Evolutionary conservation across 2,888 invertebrate genomes (phyloP), one percentile per base, ranked within the genome.

Genomic region (Microctonus hyperodae): DNA sequence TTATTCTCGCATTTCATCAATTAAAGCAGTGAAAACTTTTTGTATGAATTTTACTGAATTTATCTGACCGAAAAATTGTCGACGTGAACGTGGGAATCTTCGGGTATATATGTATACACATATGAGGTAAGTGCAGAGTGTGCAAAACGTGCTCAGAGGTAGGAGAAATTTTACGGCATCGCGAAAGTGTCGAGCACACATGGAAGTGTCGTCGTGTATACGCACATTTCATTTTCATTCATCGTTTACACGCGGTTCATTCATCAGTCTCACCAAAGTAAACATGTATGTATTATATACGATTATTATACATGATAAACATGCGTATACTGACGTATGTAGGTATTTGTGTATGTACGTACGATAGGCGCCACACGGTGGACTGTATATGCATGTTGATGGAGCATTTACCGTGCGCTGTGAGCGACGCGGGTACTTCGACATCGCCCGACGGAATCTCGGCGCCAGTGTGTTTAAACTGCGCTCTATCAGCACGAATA

Each of bases 361-460:
- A 44, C 20, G 44, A 44, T 23, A 59, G 28, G 48, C 48, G 48
- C 59, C 44, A 48, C 20, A 20, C 48, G 37, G 22, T 51, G 22
- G 16, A 25, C 55, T 16, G 37, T n/a, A n/a, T n/a, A n/a, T n/a
- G n/a, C n/a, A n/a, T n/a, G n/a, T n/a, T n/a, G n/a, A n/a, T 63
- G 25, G 23, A n/a, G 28, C 53, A 62, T 55, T 55, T 40, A 44
- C 9, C 44, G 44, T 44, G 16, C 16, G 44, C 44, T n/a, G 44
- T 16, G 44, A n/a, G 44, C 28, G 48, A 33, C 35, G 58, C 56
- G 23, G 53, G 31, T 48, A 22, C 48, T 23, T 48, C 22, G 51
- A 35, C 58, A 65, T 65, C 64, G 50, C 64, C 35, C 64, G 64
- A n/a, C 50, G 64, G 58, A 58, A 65, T 65, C 65, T 65, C 55